Evolutionary conservation across 2,113 vertebrate species (phyloP), one percentile per base, ranked within the genome.

Genomic region (Procapra przewalskii): DNA sequence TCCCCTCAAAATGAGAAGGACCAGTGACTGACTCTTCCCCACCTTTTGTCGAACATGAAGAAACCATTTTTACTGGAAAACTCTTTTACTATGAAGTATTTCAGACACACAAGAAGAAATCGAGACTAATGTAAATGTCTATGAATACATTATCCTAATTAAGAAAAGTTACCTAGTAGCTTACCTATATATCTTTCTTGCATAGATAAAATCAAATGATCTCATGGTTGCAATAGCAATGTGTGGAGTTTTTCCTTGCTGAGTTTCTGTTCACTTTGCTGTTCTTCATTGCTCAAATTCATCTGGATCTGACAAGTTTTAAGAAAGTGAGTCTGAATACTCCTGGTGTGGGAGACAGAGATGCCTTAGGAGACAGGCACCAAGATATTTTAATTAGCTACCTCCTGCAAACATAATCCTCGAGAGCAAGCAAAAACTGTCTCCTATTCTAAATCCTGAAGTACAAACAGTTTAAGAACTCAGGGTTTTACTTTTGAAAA

Each of bases 311-410:
- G 92, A 97, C 80, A 94, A 83, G 48, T 31, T 43, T 40, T 25
- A 29, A 29, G 77, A 62, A 45, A 12, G 13, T n/a, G 83, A 55
- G 40, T 77, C 15, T 40, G 92, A 67, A 96, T 43, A 67, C 33
- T 40, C 60, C 55, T 45, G 67, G 31, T 79, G 43, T 97, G 86
- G 40, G 79, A 97, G 91, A 71, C 55, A 14, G 77, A 94, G 57
- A 27, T 25, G 81, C 94, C 88, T n/a, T 54, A 11, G 75, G 96
- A 88, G 88, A 95, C 50, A 96, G 88, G 27, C 0, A 6, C 60
- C 64, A 50, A 45, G 92, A 62, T 85, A 77, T 94, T 97, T 96
- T 90, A 96, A 96, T 98, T 90, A 97, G 93, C 91, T 60, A 15
- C 87, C 57, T 96, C 80, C 92, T 96, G 75, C 88, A 88, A 90